phyloP scores from a whole-genome alignment of 1,140 invertebrate genomes.

The Papilio xuthus region DNA sequence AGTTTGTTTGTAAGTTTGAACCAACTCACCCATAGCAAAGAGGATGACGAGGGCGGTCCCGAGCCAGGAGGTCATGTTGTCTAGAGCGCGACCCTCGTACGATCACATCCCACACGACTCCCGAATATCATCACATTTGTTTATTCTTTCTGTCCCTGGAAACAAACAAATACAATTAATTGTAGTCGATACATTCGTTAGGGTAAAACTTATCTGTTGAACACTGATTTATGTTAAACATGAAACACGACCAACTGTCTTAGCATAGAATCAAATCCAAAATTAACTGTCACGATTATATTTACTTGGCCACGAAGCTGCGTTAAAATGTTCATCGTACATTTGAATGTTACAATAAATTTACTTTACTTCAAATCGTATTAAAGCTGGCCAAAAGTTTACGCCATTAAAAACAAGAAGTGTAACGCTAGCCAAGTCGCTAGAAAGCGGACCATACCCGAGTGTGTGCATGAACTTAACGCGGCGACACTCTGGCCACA shows the following conservation, averaged over 20 bases:
- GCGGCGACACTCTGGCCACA: conserved; percentile 8
- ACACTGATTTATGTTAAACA: not conserved
- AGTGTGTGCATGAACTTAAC: not conserved
- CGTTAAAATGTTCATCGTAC: no score
- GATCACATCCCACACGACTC: conserved; percentile 47
- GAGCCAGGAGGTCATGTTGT: conserved; percentile 72
- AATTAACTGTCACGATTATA: not conserved
- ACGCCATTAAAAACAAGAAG: not conserved
- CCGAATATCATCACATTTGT: conserved; percentile 39
- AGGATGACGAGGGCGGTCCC: conserved; percentile 68
- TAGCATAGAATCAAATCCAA: not conserved
- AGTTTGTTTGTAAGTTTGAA: no score
- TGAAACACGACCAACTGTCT: no score
- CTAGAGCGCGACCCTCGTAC: conserved; percentile 18
- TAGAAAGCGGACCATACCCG: not conserved
- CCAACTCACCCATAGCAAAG: conserved; percentile 69
- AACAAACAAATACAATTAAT: conserved; percentile 7
- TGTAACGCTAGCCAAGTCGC: conserved; percentile 11
- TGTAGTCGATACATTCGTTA: no score
- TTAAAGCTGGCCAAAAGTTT: not conserved
- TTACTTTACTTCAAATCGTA: not conserved
- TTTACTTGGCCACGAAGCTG: not conserved
- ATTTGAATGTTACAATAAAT: not conserved
- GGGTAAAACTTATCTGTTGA: no score
- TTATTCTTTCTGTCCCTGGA: conserved; percentile 19